Conservation (phyloP, 2,888 invertebrate species). For the Lithophane ornitopus region DNA sequence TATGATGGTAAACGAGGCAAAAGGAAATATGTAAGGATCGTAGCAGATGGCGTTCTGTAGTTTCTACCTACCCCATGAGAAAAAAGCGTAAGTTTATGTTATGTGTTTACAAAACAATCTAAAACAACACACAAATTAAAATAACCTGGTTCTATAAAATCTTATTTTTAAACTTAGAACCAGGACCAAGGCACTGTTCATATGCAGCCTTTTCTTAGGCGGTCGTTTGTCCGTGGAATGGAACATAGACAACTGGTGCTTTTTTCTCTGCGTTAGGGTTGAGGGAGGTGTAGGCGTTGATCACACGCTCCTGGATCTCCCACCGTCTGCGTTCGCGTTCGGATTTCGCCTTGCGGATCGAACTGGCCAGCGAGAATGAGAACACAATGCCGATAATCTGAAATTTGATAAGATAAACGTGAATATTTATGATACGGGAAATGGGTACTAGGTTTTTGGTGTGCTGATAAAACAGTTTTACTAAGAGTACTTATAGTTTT, state of each 20-base stretch:
- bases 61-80: too few relatives aligned
- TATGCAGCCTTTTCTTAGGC: slow-evolving; percentile 74
- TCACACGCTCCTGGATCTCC: slow-evolving; percentile 92
- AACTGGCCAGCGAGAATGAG: slow-evolving; percentile 96
- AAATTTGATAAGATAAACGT: slow-evolving; percentile 71
- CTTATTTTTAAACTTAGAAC: slow-evolving; percentile 33
- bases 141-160: slow-evolving; percentile 8
- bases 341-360: slow-evolving; percentile 94
- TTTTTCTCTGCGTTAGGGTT: slow-evolving; percentile 83
- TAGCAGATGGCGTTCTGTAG: too few relatives aligned
- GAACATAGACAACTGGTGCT: slow-evolving; percentile 86
- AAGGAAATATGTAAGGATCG: too few relatives aligned
- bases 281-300: slow-evolving; percentile 87
- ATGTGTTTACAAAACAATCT: neutral
- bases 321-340: slow-evolving; percentile 93
- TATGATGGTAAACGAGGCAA: too few relatives aligned
- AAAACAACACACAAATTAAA: neutral
- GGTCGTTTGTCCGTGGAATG: slow-evolving; percentile 85
- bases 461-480: slow-evolving; percentile 8
- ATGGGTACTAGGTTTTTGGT: slow-evolving; percentile 1
- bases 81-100: too few relatives aligned
- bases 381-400: slow-evolving; percentile 96
- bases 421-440: slow-evolving; percentile 34
- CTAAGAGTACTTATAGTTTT: neutral
- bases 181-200: slow-evolving; percentile 31